phyloP scores from a whole-genome alignment of 2,113 vertebrate species.

The Aplodontia rufa region DNA sequence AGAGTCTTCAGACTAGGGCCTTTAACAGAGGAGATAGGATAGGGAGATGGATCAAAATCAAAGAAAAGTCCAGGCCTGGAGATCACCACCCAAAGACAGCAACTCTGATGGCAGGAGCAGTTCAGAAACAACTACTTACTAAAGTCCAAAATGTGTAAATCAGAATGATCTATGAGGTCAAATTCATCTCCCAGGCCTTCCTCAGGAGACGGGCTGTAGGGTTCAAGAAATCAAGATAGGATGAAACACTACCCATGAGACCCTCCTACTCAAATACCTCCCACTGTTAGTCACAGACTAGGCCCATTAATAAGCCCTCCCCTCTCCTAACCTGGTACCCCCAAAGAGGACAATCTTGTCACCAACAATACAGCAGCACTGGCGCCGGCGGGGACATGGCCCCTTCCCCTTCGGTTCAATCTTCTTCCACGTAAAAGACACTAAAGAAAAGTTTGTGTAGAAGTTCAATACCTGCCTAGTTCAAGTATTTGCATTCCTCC shows the following conservation, averaged over 20 bases:
- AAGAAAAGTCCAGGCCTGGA: background rate
- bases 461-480: background rate
- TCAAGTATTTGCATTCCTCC: background rate
- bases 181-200: constrained; percentile 99
- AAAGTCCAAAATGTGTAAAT: constrained; percentile 98
- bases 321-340: constrained; percentile 93
- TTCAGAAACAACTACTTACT: constrained; percentile 88
- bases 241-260: background rate
- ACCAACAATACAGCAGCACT: constrained; percentile 98
- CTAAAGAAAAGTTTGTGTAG: constrained; percentile 69
- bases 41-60: constrained; percentile 60
- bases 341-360: constrained; percentile 98
- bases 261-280: background rate
- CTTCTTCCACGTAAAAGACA: constrained; percentile 93
- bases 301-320: constrained; percentile 69
- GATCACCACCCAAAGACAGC: background rate
- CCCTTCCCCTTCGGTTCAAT: constrained; percentile 96
- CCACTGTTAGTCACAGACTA: background rate
- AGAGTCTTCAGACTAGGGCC: constrained; percentile 98
- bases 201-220: constrained; percentile 94
- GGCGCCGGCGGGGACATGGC: constrained; percentile 94
- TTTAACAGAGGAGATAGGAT: constrained; percentile 71
- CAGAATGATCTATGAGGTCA: constrained; percentile 99
- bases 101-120: accelerated
- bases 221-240: constrained; percentile 10